These are phyloP conservation scores for Cephus sareptanus DNA, from an alignment of 2,888 invertebrate genomes.

Conservation along the genomic window DNA sequence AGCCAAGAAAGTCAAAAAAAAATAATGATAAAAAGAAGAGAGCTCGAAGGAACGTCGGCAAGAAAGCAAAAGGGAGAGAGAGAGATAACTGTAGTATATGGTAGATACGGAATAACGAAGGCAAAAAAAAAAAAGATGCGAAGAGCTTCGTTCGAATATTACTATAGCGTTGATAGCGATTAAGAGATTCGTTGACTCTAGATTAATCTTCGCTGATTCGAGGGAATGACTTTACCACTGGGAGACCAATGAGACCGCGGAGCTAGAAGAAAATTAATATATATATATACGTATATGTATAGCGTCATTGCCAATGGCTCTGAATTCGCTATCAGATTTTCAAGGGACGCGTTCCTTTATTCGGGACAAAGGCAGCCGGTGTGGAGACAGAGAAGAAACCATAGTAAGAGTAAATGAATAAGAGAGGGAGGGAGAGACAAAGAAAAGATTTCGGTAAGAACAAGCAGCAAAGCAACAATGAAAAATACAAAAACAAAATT, in stretches of 20 bases:
- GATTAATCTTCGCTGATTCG: not conserved
- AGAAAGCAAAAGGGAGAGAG: not conserved
- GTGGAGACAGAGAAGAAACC: not conserved
- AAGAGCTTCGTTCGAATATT: not conserved
- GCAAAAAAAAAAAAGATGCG: not conserved
- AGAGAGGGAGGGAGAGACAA: not conserved
- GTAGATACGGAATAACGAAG: not conserved
- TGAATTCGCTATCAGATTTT: not conserved
- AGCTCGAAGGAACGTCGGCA: not conserved
- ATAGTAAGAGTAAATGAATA: constrained; percentile 2
- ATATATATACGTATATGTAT: too few species aligned
- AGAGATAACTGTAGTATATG: not conserved
- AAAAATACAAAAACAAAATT: not conserved
- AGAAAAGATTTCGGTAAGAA: constrained; percentile 4
- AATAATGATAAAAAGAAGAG: not conserved
- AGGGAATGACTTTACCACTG: not conserved
- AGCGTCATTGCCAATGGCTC: not conserved
- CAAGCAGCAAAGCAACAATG: not conserved
- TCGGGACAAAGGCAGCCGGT: not conserved
- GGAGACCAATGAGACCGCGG: not conserved
- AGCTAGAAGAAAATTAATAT: not conserved
- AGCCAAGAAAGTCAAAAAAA: too few species aligned
- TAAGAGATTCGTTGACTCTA: not conserved
- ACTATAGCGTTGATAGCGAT: not conserved
- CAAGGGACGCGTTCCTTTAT: not conserved